Evolutionary conservation across 2,797 vertebrate species (phyloP).

Genomic region (Avahi laniger): DNA sequence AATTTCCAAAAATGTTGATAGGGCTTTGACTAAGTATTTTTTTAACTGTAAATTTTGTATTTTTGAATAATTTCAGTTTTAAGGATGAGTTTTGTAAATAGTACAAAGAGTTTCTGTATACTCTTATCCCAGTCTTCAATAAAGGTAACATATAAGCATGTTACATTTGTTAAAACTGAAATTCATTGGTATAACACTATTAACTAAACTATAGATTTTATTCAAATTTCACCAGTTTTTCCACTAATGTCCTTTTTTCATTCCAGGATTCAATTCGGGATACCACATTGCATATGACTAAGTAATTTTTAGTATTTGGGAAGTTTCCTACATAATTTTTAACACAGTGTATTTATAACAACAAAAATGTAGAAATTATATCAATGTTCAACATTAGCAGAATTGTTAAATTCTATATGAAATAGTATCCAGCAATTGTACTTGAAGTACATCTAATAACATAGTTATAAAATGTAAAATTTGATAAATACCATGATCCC

Average conservation of each 20-base stretch:
- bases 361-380: background rate
- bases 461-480: background rate
- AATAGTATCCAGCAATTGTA: background rate
- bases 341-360: background rate
- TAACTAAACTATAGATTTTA: background rate
- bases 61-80: background rate
- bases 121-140: background rate
- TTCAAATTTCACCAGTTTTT: background rate
- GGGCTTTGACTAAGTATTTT: background rate
- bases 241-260: background rate
- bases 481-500: background rate
- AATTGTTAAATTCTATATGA: background rate
- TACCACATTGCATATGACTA: background rate
- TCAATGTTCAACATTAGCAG: background rate
- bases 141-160: background rate
- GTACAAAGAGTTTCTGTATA: background rate
- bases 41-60: background rate
- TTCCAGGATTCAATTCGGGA: background rate
- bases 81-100: background rate
- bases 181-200: background rate
- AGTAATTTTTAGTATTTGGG: background rate
- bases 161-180: background rate
- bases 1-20: background rate
- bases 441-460: background rate
- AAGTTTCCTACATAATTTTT: background rate